phyloP scores from a whole-genome alignment of 2,113 vertebrate species.

The Poeciliopsis occidentalis region DNA sequence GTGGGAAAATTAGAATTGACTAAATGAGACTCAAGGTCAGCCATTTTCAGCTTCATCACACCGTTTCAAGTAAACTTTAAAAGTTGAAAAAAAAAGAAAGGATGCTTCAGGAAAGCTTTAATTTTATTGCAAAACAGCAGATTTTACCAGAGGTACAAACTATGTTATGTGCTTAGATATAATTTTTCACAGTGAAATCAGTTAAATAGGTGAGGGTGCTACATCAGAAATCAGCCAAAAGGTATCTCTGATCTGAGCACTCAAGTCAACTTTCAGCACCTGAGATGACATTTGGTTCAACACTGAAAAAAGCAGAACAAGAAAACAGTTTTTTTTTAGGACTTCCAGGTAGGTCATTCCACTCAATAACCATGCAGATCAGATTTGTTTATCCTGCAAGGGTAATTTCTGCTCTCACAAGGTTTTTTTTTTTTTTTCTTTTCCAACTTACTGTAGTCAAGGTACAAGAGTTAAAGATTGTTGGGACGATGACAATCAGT shows the following conservation, averaged over 20 bases:
- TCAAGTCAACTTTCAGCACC: no score
- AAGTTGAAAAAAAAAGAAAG: background rate
- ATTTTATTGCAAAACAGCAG: no score
- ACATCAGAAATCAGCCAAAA: background rate
- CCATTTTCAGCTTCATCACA: background rate
- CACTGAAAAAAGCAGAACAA: background rate
- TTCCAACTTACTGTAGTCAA: background rate
- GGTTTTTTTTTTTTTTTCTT: background rate
- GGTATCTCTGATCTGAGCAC: no score
- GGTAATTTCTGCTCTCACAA: conserved; percentile 14
- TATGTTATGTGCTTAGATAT: background rate
- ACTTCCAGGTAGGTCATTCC: background rate
- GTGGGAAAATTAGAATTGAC: background rate
- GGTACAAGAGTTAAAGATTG: background rate
- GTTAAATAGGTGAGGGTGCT: background rate
- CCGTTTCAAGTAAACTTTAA: background rate
- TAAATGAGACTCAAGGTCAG: background rate
- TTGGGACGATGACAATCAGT: background rate
- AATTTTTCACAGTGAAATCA: background rate
- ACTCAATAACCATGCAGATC: background rate
- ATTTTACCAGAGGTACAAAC: background rate
- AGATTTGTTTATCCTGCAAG: background rate
- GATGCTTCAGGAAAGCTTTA: background rate
- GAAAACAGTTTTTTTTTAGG: background rate
- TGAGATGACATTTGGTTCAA: no score